These are phyloP conservation scores for Chloroclystis v-ata DNA, from an alignment of 2,888 invertebrate species.

Conservation along the genomic window DNA sequence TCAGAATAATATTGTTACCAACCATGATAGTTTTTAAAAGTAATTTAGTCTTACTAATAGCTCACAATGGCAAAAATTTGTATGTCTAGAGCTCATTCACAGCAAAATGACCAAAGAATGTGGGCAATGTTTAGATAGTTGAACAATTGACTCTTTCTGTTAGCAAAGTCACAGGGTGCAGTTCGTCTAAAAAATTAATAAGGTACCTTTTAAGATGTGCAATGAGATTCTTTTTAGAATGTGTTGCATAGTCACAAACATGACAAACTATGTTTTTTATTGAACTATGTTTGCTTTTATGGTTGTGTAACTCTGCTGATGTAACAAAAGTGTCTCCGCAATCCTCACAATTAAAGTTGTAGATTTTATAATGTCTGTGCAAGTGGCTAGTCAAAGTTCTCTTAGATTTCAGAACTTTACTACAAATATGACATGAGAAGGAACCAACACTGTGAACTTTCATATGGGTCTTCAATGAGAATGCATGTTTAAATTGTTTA, in stretches of 20 bases:
- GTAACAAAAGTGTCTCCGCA: constrained; percentile 71
- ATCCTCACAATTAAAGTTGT: constrained; percentile 68
- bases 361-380: constrained; percentile 65
- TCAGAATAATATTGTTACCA: too few relatives aligned
- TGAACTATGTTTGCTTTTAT: constrained; percentile 55
- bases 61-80: not conserved
- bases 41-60: too few relatives aligned
- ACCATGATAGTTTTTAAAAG: too few relatives aligned
- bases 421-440: constrained; percentile 58
- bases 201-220: constrained; percentile 59
- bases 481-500: constrained; percentile 71
- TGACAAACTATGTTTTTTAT: constrained; percentile 59
- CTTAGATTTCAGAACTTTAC: constrained; percentile 62
- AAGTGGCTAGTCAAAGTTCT: constrained; percentile 60
- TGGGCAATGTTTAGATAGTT: too few relatives aligned
- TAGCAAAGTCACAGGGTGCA: too few relatives aligned
- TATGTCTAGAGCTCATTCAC: too few relatives aligned
- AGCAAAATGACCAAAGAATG: too few relatives aligned
- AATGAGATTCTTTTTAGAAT: constrained; percentile 59
- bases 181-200: not conserved
- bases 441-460: constrained; percentile 58
- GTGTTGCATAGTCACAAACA: constrained; percentile 64
- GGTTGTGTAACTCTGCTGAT: constrained; percentile 63
- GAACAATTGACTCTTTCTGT: too few relatives aligned
- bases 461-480: constrained; percentile 60